Evolutionary conservation across 2,888 invertebrate genomes (phyloP), one percentile per base, ranked within the genome.

Genomic region (Branchipolynoe longqiensis): DNA sequence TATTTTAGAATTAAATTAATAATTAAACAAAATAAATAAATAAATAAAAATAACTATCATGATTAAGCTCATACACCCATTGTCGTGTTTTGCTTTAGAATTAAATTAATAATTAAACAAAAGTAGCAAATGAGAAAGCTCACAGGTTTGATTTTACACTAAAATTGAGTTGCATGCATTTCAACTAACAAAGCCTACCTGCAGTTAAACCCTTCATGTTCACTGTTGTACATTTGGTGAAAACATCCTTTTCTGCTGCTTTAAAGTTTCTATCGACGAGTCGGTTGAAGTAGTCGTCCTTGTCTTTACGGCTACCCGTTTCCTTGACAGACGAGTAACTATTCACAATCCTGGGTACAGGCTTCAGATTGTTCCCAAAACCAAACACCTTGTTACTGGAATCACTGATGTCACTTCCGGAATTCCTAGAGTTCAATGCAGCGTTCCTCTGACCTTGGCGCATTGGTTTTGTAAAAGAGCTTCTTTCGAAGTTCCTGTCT

Each of bases 371-470:
- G 31, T 62, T 62, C 31, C 62, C 18, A 25, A 62, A 62, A 25
- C 56, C 25, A 25, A 62, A 62, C 1, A 25, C 62, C 4, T 58
- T 58, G 14, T 25, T 14, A 18, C 18, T 38, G 38, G 69, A 33
- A 36, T 33, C 3, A 69, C 8, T 36, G 1, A 3, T 4, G 2
- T 69, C 38, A 36, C 38, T 69, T 1, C 18, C 36, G 1, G 18
- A 31, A 33, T 69, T 69, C 2, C 33, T 69, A 25, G 69, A 69
- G 69, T 69, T 69, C 14, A 69, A 38, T 33, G 33, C 69, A 3
- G 33, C 0, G 18, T 69, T 22, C 36, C n/a, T 38, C 36, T n/a
- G 22, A 33, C 1, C 25, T 3, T 62, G 18, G 14, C 12, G 28
- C 3, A 4, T 28, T 28, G 25, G 14, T 31, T 25, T 31, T 14